Evolutionary conservation across 2,113 vertebrate genomes (phyloP).

Genomic region (Percopsis transmontana): DNA sequence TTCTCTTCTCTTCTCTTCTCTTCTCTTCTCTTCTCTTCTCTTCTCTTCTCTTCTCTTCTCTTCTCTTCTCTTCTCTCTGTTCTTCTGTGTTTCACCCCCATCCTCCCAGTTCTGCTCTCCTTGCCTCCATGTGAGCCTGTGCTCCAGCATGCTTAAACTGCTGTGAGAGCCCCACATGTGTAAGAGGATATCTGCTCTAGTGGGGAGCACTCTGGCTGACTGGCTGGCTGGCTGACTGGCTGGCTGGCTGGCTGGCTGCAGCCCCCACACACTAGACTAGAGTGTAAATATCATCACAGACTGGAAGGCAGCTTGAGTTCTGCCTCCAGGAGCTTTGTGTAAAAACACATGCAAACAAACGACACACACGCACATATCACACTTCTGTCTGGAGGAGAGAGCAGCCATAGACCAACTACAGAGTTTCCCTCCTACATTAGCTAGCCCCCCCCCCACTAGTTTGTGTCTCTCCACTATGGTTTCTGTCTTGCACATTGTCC

Average conservation of each 20-base stretch:
- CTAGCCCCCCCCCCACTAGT: neutral
- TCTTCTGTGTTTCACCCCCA: neutral
- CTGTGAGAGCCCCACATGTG: conserved; percentile 60
- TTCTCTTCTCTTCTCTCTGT: neutral
- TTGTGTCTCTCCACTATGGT: neutral
- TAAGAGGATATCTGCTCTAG: conserved; percentile 64
- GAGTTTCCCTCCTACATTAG: conserved; percentile 27
- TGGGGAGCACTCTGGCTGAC: neutral
- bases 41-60: neutral
- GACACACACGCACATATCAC: conserved; percentile 41
- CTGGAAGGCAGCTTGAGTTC: conserved; percentile 50
- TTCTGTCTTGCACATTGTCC: conserved; percentile 28
- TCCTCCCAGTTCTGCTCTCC: conserved; percentile 1
- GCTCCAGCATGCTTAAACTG: conserved; percentile 50
- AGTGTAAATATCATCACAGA: conserved; percentile 62
- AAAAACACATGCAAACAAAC: conserved; percentile 30
- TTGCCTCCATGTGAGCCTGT: conserved; percentile 60
- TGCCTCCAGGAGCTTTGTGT: conserved; percentile 38
- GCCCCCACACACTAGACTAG: conserved; percentile 32
- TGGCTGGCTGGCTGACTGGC: too few relatives aligned
- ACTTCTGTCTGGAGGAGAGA: conserved; percentile 54
- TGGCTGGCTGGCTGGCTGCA: neutral
- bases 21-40: conserved; percentile 10
- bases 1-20: neutral
- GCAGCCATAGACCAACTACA: conserved; percentile 46